Conservation (phyloP, 2,888 invertebrate genomes). For the Aphidius colemani region DNA sequence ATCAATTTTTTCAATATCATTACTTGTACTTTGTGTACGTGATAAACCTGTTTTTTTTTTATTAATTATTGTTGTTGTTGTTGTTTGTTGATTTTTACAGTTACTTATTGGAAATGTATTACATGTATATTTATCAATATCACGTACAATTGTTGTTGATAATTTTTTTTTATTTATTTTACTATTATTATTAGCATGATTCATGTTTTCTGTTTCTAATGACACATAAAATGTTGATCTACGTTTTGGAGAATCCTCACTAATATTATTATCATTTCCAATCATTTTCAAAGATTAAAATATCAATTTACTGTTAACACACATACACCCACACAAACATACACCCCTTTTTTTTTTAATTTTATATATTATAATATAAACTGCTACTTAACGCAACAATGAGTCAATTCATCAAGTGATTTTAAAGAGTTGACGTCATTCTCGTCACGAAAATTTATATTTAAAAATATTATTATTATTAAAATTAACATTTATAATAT, state of each 20-base stretch:
- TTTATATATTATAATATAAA: too few species aligned
- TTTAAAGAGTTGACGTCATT: too few species aligned
- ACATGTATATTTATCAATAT: conserved; percentile 63
- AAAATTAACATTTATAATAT: too few species aligned
- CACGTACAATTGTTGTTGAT: conserved; percentile 26
- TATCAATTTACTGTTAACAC: too few species aligned
- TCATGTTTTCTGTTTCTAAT: conserved; percentile 60
- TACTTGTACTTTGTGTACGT: conserved; percentile 52
- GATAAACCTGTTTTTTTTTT: conserved; percentile 36
- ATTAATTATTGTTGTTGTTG: neutral
- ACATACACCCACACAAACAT: too few species aligned
- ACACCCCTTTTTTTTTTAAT: too few species aligned
- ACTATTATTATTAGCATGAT: conserved; percentile 38
- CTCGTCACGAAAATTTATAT: too few species aligned
- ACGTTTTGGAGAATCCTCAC: conserved; percentile 58
- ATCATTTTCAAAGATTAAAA: conserved; percentile 17
- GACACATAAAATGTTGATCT: conserved; percentile 79
- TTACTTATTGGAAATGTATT: conserved; percentile 64
- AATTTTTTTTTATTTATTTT: conserved; percentile 42
- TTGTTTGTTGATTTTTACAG: conserved; percentile 27
- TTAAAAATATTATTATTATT: too few species aligned
- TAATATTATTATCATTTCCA: conserved; percentile 12
- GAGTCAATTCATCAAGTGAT: too few species aligned
- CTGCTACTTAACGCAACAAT: too few species aligned
- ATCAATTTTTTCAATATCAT: conserved; percentile 30